Base-by-base conservation (phyloP, 2,888 invertebrate genomes). In the Sphaerophoria taeniata region DNA sequence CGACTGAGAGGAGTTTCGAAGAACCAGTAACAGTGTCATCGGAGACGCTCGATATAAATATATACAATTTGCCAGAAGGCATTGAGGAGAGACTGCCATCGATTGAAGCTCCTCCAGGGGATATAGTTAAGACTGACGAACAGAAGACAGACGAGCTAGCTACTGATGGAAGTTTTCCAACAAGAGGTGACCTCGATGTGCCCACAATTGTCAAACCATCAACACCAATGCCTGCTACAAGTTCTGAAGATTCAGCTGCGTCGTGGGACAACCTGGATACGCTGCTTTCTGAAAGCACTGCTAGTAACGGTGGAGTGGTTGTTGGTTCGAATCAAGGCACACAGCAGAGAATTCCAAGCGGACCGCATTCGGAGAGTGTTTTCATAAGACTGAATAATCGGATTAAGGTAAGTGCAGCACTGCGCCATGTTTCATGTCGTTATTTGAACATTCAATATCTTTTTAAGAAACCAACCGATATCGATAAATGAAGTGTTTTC, bases 361-460 rank as follows among this genome's bases (percentile, higher is more conserved):
- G 89, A 65, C 90, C 89, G 78, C 97, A 97, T 90, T 98, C 98
- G 89, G 98, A 99, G 92, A 98, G 98, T 7, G 97, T 99, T n/a
- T 98, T 99, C 91, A 94, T 99, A 90, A 94, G 99, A 88, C 94
- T 99, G 78, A 98, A 97, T 79, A 99, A 99, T 92, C 95, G 98
- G 90, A 98, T 99, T 76, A 98, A 98, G 95, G 97, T 97, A 90
- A 90, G 92, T 87, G 60, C 53, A 24, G 24, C 24, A 24, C 1
- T 24, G 24, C 24, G 24, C 24, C 24, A 24, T 24, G 24, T 53
- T 36, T 33, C 34, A n/a, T 4, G 4, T 51, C 51, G 24, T n/a
- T 24, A 11, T 6, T 11, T 39, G 12, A 9, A 24, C 24, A 24
- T 24, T 1, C 24, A 24, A 24, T 24, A 24, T 24, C 24, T 24